Evolutionary conservation across 2,113 vertebrate species (phyloP), one percentile per base, ranked within the genome.

Genomic region (Hymenochirus boettgeri): DNA sequence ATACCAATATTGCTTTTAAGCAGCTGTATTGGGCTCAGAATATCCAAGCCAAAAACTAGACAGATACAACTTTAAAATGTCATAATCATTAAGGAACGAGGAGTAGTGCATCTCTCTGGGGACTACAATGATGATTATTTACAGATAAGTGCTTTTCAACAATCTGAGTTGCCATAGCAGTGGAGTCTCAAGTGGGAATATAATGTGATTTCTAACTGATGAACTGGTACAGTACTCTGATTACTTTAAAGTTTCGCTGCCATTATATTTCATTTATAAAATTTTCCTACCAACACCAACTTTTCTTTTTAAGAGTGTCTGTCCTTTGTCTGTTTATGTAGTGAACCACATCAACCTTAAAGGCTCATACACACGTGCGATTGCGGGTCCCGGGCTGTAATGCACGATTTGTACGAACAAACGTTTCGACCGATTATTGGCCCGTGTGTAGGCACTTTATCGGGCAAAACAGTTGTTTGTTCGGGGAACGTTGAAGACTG

Each of bases 61-160:
- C 37, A 42, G 35, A 39, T 69, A 33, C 24, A 59, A 31, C 48
- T 53, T 7, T 5, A 53, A n/a, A 69, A 69, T 69, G 65, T 60
- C 48, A 53, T 69, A 60, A 60, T 69, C 47, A 58, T 67, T 59
- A 52, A 58, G 22, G 37, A 48, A 48, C 52, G 31, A 23, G 35
- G 51, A 27, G 42, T 52, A 51, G 45, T 66, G 31, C 15, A 39
- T 50, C 10, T 35, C 63, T 60, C 65, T 21, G 11, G 56, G 52
- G 56, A 69, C 26, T 45, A 69, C 65, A 60, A 26, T 53, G 35
- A 69, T 39, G 56, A 67, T 67, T 25, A 59, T 67, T 60, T 53
- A 52, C 23, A 60, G 46, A 69, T 69, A 69, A 69, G 48, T 69
- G 65, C 57, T 35, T 69, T 69, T 60, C 57, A 69, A 60, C 56